These are phyloP conservation scores for Potamilus streckersoni DNA, from an alignment of 1,140 invertebrate species.

Conservation along the genomic window DNA sequence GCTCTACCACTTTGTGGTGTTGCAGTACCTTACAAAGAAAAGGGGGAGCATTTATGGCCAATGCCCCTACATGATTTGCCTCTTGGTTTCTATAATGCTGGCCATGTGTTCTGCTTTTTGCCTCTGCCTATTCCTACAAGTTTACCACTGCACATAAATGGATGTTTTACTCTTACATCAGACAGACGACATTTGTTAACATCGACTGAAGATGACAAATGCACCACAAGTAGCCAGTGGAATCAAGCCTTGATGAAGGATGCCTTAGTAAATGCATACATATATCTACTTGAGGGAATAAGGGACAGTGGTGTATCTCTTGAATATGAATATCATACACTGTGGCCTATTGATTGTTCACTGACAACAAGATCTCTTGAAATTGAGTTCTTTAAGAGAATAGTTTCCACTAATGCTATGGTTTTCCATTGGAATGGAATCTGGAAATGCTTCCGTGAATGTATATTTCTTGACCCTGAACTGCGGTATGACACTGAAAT, in stretches of 20 bases:
- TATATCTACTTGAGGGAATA: slow-evolving; percentile 2
- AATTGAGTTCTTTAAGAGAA: neutral
- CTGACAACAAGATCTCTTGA: neutral
- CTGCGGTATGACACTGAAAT: neutral
- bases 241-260: slow-evolving; percentile 15
- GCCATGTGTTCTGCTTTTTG: slow-evolving; percentile 48
- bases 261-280: slow-evolving; percentile 10
- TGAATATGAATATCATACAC: slow-evolving; percentile 2
- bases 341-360: slow-evolving; percentile 8
- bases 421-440: neutral
- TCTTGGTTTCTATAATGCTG: slow-evolving; percentile 8
- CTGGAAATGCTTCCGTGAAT: slow-evolving; percentile 10
- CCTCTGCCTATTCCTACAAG: slow-evolving; percentile 46
- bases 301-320: neutral
- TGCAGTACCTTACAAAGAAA: slow-evolving; percentile 5
- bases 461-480: slow-evolving; percentile 5
- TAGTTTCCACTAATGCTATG: neutral
- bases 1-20: slow-evolving; percentile 16
- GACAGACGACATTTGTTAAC: slow-evolving; percentile 34
- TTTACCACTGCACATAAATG: slow-evolving; percentile 51
- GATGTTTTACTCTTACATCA: slow-evolving; percentile 43
- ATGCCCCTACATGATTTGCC: neutral
- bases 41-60: neutral
- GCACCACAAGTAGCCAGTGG: slow-evolving; percentile 2
- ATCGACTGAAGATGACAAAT: slow-evolving; percentile 38